Percentiles rank a stretch among this genome's conserved stretches.
Evolutionary conservation across 2,113 vertebrate species (phyloP).

Genomic region (Puma concolor): DNA sequence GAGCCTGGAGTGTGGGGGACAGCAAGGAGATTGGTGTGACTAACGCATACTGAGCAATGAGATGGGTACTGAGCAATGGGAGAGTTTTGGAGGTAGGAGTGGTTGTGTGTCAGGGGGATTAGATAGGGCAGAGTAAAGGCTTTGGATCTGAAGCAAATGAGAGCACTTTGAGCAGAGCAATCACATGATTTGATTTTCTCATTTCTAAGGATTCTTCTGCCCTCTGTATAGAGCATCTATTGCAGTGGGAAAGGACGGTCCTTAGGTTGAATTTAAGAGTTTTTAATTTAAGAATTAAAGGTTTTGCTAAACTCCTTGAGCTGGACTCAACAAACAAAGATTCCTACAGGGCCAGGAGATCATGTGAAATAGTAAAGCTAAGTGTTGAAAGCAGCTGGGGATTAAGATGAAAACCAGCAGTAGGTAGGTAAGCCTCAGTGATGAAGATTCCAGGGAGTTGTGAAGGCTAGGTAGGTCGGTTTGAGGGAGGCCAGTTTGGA

Average conservation of each 20-base stretch:
- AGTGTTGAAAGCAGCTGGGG: neutral
- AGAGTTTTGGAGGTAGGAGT: neutral
- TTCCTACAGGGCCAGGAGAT: neutral
- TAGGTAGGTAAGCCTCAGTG: neutral
- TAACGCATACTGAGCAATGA: neutral
- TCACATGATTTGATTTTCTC: neutral
- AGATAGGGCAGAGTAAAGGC: neutral
- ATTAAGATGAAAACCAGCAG: neutral
- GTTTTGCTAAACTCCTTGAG: neutral
- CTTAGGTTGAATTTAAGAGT: neutral
- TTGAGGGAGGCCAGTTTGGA: neutral
- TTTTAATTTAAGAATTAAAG: neutral
- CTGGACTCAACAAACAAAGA: neutral
- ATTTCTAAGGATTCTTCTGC: neutral
- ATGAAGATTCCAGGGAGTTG: neutral
- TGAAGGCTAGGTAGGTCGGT: accelerated
- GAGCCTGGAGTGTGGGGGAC: neutral
- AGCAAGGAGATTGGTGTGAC: neutral
- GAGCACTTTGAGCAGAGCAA: neutral
- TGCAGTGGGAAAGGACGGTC: neutral
- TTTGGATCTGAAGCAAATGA: neutral
- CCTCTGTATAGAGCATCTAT: neutral
- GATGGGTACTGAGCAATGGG: accelerated
- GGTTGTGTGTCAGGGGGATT: neutral
- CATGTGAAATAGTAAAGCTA: neutral